Base-by-base conservation (phyloP, 64 coral and sea anemone species). In the Pachyseris speciosa region DNA sequence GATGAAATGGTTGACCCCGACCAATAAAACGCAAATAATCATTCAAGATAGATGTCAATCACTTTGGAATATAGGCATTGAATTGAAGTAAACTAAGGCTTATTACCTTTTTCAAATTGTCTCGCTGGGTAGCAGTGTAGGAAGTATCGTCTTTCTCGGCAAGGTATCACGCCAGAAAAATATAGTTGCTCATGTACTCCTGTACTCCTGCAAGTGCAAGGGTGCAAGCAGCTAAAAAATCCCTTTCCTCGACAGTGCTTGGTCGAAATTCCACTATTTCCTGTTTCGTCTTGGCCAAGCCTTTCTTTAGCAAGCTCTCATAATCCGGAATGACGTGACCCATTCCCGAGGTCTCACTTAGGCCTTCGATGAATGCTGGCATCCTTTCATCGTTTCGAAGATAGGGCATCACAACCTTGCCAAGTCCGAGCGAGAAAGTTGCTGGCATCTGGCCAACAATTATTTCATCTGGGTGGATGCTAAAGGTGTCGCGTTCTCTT, bases 391-490 rank as follows among this genome's bases (percentile, higher is more conserved):
- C 37, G 5, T 94, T 84, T 17, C 11, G 84, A 22, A 94, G 84
- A 10, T 94, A 94, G 0, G 91, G 91, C 91, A 94, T 94, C 0
- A 81, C 91, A 1, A 64, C 49, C 48, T 94, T 80, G 4, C 91
- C 84, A n/a, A 94, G 84, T 0, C 91, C 91, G 1, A 94, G 65
- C 4, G 91, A 94, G 17, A 94, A 94, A 9, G 74, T 83, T 2
- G 31, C n/a, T 25, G 91, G 91, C 91, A 94, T 94, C 37, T 64
- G 57, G 26, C 91, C 91, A 5, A 88, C 91, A 26, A 94, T 87
- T 17, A 94, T n/a, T 27, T 94, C 91, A 15, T 94, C 84, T 1
- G 91, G 91, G n/a, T 94, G 91, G 43, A 94, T 37, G 31, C 63
- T 53, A 15, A 94, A 94, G 2, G 47, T 19, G n/a, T 88, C 91